Percentiles rank a stretch among this genome's conserved stretches.
Evolutionary conservation across 2,888 invertebrate genomes (phyloP).

Genomic region (Cataglyphis cursor): DNA sequence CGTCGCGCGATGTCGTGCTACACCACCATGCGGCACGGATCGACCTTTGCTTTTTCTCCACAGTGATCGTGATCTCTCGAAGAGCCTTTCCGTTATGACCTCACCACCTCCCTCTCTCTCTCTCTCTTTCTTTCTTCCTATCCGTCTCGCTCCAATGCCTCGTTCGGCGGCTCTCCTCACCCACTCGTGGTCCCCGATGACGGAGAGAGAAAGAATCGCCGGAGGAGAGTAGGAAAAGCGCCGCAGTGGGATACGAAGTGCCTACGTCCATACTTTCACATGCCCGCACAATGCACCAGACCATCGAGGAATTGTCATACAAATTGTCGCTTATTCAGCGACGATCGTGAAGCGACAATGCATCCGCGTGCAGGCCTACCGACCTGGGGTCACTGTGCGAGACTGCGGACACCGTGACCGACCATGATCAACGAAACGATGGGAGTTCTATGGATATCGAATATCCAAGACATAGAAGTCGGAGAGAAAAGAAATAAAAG

Average conservation of each 20-base stretch:
- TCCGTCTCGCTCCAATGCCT: conserved; percentile 9
- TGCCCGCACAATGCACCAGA: conserved; percentile 78
- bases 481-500: neutral
- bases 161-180: conserved; percentile 52
- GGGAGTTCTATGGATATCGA: neutral
- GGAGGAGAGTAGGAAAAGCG: conserved; percentile 51
- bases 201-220: conserved; percentile 57
- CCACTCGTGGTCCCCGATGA: conserved; percentile 58
- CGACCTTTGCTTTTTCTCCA: conserved; percentile 81
- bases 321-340: conserved; percentile 83
- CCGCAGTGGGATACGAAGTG: conserved; percentile 69
- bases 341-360: conserved; percentile 68
- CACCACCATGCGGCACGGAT: conserved; percentile 79
- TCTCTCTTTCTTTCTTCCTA: neutral
- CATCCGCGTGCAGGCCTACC: conserved; percentile 56
- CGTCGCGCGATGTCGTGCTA: conserved; percentile 71
- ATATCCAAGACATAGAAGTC: neutral
- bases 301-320: conserved; percentile 82
- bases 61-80: conserved; percentile 78
- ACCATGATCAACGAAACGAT: neutral
- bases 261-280: conserved; percentile 76
- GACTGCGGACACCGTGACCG: neutral
- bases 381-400: conserved; percentile 47
- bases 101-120: conserved; percentile 5
- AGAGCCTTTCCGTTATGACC: conserved; percentile 34